These are phyloP conservation scores for Excalfactoria chinensis DNA, from an alignment of 2,113 vertebrate genomes.

Conservation along the genomic window DNA sequence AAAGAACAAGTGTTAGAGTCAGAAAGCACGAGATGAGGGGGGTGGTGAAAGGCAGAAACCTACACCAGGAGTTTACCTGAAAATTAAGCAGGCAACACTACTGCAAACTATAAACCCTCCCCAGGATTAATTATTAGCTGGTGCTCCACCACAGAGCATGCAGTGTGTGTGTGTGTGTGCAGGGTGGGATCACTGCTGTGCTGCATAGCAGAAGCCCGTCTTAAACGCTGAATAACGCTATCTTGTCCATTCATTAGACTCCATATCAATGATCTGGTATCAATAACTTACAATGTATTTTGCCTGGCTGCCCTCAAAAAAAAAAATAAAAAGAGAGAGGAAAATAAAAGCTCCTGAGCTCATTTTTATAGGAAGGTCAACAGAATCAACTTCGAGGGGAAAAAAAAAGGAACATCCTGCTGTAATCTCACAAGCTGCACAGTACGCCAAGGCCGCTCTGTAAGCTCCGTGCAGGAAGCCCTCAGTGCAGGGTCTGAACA, in stretches of 20 bases:
- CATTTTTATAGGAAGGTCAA: background rate
- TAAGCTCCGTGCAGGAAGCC: background rate
- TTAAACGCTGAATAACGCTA: background rate
- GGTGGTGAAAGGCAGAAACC: background rate
- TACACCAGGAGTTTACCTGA: background rate
- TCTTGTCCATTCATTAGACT: background rate
- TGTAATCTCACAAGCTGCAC: background rate
- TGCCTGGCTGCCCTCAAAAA: background rate
- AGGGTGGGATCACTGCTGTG: background rate
- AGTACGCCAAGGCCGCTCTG: background rate
- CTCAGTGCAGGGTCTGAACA: background rate
- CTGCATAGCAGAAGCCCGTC: background rate
- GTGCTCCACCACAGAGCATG: background rate
- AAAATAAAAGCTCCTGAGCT: background rate
- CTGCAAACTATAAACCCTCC: background rate
- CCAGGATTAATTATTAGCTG: background rate
- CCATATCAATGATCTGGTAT: background rate
- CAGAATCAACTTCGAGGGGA: background rate
- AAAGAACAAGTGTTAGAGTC: background rate
- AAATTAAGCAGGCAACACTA: background rate
- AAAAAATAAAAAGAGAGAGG: no score
- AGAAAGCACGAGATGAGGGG: background rate
- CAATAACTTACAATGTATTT: background rate
- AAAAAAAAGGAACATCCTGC: background rate
- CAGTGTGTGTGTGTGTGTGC: background rate